Conservation (phyloP, 2,113 vertebrate species). For the Passerina amoena region DNA sequence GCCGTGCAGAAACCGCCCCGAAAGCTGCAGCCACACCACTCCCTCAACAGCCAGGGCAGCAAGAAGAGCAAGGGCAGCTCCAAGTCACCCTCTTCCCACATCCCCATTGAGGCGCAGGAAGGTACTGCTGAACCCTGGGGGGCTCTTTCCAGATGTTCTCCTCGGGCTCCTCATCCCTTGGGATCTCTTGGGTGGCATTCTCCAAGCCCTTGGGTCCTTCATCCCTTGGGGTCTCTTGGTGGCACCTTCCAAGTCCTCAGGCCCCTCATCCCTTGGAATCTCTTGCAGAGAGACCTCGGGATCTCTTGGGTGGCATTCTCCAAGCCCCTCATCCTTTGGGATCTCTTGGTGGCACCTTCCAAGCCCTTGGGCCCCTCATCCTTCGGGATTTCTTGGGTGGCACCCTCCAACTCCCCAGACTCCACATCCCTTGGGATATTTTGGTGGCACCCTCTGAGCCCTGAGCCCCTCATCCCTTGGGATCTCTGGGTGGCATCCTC, state of each 20-base stretch:
- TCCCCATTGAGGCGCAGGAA: slow-evolving; percentile 90
- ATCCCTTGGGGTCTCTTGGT: background rate
- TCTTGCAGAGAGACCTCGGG: background rate
- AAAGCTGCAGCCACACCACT: slow-evolving; percentile 87
- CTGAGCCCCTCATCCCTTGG: background rate
- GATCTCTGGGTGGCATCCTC: background rate
- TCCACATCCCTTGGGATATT: too few species aligned
- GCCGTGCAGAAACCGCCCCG: slow-evolving; percentile 76
- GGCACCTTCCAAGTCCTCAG: background rate
- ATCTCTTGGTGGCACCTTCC: too few species aligned
- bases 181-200: too few species aligned
- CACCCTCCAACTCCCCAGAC: too few species aligned
- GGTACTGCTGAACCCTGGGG: slow-evolving; percentile 52
- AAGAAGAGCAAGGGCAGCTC: slow-evolving; percentile 91
- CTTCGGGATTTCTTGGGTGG: too few species aligned
- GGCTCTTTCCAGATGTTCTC: fast-evolving
- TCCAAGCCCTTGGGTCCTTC: fast-evolving
- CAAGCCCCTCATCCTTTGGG: background rate
- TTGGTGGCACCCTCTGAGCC: fast-evolving
- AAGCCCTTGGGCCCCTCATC: fast-evolving
- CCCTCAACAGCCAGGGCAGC: slow-evolving; percentile 91
- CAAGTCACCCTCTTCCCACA: slow-evolving; percentile 88
- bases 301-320: too few species aligned
- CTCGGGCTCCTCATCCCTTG: background rate
- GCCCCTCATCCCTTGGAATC: too few species aligned